A percentile compares a stretch with the other conserved stretches of the same genome.
Conservation (phyloP, 2,888 invertebrate genomes). For the Lithophane leautieri region DNA sequence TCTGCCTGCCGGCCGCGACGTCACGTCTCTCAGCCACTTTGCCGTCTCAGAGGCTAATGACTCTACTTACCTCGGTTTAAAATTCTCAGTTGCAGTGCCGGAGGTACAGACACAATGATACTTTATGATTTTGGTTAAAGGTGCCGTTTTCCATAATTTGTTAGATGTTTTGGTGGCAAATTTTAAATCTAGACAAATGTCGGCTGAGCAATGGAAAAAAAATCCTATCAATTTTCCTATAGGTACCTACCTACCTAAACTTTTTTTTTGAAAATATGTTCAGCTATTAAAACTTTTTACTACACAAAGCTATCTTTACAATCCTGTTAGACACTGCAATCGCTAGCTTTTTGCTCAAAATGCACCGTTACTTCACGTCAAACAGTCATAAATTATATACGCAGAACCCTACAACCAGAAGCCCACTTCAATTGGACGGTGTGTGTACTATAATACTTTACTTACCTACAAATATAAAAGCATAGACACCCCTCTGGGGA, state of each 20-base stretch:
- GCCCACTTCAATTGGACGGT: constrained; percentile 5
- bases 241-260: no score
- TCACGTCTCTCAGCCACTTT: constrained; percentile 57
- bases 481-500: constrained; percentile 29
- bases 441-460: constrained; percentile 4
- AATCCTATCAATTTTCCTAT: no score
- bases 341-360: not conserved
- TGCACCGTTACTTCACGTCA: not conserved
- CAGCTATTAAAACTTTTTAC: no score
- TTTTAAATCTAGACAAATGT: not conserved
- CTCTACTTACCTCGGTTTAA: constrained; percentile 59
- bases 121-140: constrained; percentile 21
- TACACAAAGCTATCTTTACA: not conserved
- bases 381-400: not conserved
- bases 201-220: no score
- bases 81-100: constrained; percentile 37
- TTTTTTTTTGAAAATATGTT: no score
- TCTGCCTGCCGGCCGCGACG: constrained; percentile 31
- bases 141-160: constrained; percentile 9
- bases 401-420: not conserved
- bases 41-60: constrained; percentile 62
- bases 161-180: not conserved
- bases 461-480: constrained; percentile 2
- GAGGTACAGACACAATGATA: constrained; percentile 14
- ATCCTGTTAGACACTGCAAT: not conserved